Percentiles rank a stretch among this genome's conserved stretches.
These are phyloP conservation scores for Rhagophthalmus giganteus DNA, from an alignment of 2,888 invertebrate species.

Conservation along the genomic window DNA sequence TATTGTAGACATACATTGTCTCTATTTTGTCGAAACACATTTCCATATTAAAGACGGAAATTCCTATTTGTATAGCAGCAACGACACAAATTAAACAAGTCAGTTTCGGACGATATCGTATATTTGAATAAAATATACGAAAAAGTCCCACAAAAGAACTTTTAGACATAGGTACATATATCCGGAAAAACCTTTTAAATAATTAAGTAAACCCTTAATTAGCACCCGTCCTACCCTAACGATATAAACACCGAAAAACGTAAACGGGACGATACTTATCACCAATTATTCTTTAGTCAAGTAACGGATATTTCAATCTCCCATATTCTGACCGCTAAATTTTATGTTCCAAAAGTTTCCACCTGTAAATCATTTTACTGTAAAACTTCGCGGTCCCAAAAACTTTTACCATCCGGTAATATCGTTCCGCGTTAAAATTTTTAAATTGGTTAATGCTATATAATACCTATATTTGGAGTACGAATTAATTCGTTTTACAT, in stretches of 20 bases:
- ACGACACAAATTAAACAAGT: no score
- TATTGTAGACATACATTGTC: slow-evolving; percentile 5
- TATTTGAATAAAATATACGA: no score
- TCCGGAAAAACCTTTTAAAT: slow-evolving; percentile 4
- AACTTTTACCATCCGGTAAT: neutral
- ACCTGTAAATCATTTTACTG: neutral
- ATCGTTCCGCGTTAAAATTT: neutral
- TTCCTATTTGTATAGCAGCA: no score
- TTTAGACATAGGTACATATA: no score
- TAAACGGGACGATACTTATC: neutral
- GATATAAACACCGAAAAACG: no score
- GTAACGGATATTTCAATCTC: neutral
- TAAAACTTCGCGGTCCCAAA: neutral
- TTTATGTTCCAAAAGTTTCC: neutral
- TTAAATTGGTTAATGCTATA: neutral
- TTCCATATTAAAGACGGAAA: no score
- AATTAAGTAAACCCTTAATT: neutral
- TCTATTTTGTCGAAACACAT: slow-evolving; percentile 10
- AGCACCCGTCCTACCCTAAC: no score
- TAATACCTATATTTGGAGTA: neutral
- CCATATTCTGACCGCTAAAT: neutral
- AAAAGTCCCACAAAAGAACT: no score
- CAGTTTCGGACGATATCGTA: no score
- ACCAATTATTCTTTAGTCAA: neutral
- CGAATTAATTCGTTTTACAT: neutral